phyloP scores from a whole-genome alignment of 2,888 invertebrate species.

The Parasteatoda lunata region DNA sequence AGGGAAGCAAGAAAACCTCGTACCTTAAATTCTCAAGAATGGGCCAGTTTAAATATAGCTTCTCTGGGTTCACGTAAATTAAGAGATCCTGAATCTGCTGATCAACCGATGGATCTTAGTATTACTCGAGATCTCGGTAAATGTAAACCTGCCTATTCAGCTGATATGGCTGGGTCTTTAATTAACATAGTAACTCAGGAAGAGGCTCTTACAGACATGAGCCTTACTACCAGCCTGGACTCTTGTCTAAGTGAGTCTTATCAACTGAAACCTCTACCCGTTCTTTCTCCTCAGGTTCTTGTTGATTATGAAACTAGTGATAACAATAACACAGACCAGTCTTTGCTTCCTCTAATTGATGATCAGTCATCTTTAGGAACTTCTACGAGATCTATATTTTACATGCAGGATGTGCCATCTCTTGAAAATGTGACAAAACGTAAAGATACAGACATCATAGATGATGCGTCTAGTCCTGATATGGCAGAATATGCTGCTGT shows the following conservation, averaged over 20 bases:
- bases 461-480: conserved; percentile 64
- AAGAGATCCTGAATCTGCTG: conserved; percentile 40
- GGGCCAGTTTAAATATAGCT: conserved; percentile 15
- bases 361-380: conserved; percentile 26
- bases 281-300: conserved; percentile 58
- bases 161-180: conserved; percentile 33
- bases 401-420: conserved; percentile 33
- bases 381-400: conserved; percentile 32
- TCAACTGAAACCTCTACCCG: conserved; percentile 45
- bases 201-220: conserved; percentile 19
- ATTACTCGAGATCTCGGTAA: conserved; percentile 47
- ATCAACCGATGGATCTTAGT: conserved; percentile 70
- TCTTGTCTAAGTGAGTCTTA: conserved; percentile 46
- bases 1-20: conserved; percentile 57
- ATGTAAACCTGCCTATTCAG: conserved; percentile 34
- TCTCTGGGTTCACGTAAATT: conserved; percentile 28
- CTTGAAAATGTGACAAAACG: conserved; percentile 5
- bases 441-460: conserved; percentile 45
- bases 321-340: conserved; percentile 32
- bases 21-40: conserved; percentile 31
- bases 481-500: conserved; percentile 46
- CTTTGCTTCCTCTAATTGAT: conserved; percentile 34
- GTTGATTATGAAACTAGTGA: conserved; percentile 53
- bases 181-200: conserved; percentile 37
- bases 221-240: conserved; percentile 19